phyloP scores from a whole-genome alignment of 2,113 vertebrate species.

The Myxocyprinus asiaticus region DNA sequence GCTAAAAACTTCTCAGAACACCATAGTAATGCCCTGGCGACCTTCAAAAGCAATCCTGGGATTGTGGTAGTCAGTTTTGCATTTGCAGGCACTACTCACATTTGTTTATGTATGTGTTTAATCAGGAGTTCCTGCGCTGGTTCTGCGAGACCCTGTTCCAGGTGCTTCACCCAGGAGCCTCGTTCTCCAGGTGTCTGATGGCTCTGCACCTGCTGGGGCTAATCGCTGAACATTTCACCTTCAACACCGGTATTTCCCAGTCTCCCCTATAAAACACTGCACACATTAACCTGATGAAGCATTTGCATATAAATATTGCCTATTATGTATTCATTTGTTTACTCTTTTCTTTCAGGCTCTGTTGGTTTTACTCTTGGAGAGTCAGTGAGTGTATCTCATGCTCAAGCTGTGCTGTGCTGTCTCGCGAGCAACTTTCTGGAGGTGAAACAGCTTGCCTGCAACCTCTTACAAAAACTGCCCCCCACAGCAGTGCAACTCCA shows the following conservation, averaged over 20 bases:
- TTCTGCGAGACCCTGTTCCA: slow-evolving; percentile 84
- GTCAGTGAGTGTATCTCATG: slow-evolving; percentile 74
- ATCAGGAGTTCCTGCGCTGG: slow-evolving; percentile 86
- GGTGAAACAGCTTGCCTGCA: slow-evolving; percentile 86
- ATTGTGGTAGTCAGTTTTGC: too few relatives aligned
- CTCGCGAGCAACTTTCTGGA: slow-evolving; percentile 92
- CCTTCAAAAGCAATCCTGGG: too few relatives aligned
- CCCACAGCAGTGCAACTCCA: slow-evolving; percentile 75
- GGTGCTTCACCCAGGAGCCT: slow-evolving; percentile 86
- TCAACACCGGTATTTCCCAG: slow-evolving; percentile 67
- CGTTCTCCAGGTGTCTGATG: slow-evolving; percentile 87
- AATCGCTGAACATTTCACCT: slow-evolving; percentile 82
- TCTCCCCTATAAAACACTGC: background rate
- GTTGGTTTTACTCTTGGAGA: slow-evolving; percentile 78
- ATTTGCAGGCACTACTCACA: too few relatives aligned
- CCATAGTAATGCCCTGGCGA: too few relatives aligned
- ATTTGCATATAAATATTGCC: too few relatives aligned
- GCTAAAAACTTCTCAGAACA: too few relatives aligned
- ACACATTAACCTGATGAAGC: background rate
- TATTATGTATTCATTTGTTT: background rate
- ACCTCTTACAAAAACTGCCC: slow-evolving; percentile 82
- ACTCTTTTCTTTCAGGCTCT: slow-evolving; percentile 50
- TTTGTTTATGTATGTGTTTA: slow-evolving; percentile 21
- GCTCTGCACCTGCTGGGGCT: slow-evolving; percentile 85
- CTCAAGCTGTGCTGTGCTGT: slow-evolving; percentile 83